Evolutionary conservation across 2,888 invertebrate species (phyloP).

Genomic region (Dioctria linearis): DNA sequence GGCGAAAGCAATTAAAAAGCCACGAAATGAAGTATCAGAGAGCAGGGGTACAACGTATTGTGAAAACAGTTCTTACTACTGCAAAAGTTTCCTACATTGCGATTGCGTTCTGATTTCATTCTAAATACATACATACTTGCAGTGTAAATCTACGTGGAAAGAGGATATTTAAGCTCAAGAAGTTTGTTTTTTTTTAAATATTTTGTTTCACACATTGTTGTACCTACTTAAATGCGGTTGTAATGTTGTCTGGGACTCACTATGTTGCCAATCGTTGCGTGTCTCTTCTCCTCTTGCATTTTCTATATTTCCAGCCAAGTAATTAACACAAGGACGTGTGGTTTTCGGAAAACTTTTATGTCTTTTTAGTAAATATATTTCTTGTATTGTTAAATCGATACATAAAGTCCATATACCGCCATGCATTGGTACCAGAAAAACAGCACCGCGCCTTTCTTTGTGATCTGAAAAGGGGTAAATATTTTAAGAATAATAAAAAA

Average conservation of each 20-base stretch:
- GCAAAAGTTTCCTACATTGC: slow-evolving; percentile 23
- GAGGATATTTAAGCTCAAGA: slow-evolving; percentile 5
- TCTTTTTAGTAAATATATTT: slow-evolving; percentile 73
- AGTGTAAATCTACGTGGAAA: slow-evolving; percentile 13
- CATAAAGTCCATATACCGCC: slow-evolving; percentile 94
- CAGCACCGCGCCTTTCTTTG: slow-evolving; percentile 70
- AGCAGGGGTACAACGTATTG: slow-evolving; percentile 45
- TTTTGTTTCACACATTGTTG: slow-evolving; percentile 58
- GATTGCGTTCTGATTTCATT: background rate
- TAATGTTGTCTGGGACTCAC: slow-evolving; percentile 74
- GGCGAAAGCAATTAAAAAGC: background rate
- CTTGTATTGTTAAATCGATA: slow-evolving; percentile 84
- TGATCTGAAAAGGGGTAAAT: background rate
- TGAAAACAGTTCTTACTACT: slow-evolving; percentile 40
- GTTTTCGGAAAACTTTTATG: slow-evolving; percentile 68
- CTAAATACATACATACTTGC: background rate
- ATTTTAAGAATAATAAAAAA: background rate
- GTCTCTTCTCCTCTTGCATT: slow-evolving; percentile 79
- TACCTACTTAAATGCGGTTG: slow-evolving; percentile 71
- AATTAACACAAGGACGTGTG: slow-evolving; percentile 84
- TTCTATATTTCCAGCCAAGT: slow-evolving; percentile 80
- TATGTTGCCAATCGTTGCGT: slow-evolving; percentile 85
- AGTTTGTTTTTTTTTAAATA: slow-evolving; percentile 17
- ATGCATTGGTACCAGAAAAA: slow-evolving; percentile 88
- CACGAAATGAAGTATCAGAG: background rate